Base-by-base conservation (phyloP, 2,888 invertebrate genomes). In the Ellobium chinense region DNA sequence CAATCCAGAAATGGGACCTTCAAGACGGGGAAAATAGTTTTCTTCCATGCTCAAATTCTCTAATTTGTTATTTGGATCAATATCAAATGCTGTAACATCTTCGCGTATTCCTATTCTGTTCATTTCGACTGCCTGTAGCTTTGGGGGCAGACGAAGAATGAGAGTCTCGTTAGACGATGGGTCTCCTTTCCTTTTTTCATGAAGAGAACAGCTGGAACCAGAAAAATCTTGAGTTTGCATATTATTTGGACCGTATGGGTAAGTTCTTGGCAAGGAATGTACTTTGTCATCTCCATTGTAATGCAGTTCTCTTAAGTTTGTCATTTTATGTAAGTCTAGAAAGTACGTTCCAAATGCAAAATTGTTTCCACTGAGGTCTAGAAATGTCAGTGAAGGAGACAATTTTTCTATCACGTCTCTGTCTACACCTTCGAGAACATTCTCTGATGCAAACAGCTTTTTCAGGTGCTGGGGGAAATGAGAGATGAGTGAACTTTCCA, bases 1-100 rank as follows among this genome's bases (percentile, higher is more conserved):
- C 18, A 78, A 34, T 46, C 78, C 78, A 36, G 46, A 60, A 4
- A 78, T n/a, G 18, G 78, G 58, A 1, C 78, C 78, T 14, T 36
- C 14, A 12, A 78, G 62, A 4, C 4, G 31, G 4, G 37, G 70
- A n/a, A 78, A 62, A 29, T 78, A 70, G 36, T 78, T 78, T 0
- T 70, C 78, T 12, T 4, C 7, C 3, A 69, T n/a, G 27, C 24
- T 46, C 5, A 78, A 31, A 29, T 63, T 39, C 31, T 29, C n/a
- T 27, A 78, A 37, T 0, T 69, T 31, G 37, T 78, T 78, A 34
- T 69, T 70, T 9, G 69, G 12, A 62, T 70, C n/a, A 9, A 78
- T 46, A 7, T 34, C 7, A 24, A 78, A 78, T 34, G 39, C 34
- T 9, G 69, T 78, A 9, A 65, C 3, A 7, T 7, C 14, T 7